Evolutionary conservation across 2,797 vertebrate genomes (phyloP).

Genomic region (Pterois miles): DNA sequence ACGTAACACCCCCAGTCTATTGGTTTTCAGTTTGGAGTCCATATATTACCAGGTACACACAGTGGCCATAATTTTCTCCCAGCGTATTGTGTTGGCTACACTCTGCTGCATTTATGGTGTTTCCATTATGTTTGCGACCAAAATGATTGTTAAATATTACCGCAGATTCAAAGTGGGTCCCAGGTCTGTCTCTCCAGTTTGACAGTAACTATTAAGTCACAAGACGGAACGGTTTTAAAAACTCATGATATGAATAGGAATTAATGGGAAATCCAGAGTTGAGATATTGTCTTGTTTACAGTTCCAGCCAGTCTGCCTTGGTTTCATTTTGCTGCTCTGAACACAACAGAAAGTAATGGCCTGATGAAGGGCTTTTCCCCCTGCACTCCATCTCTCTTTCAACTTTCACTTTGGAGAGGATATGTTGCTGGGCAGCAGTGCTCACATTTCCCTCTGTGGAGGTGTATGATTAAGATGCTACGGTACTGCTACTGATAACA

Average conservation of each 20-base stretch:
- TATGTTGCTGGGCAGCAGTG: constrained; percentile 35
- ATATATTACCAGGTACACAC: neutral
- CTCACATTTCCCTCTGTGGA: constrained; percentile 45
- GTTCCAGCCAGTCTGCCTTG: constrained; percentile 28
- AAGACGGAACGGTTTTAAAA: neutral
- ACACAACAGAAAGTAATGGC: constrained; percentile 50
- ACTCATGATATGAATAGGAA: neutral
- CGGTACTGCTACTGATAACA: constrained; percentile 23
- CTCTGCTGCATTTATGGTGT: neutral
- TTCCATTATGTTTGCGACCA: neutral
- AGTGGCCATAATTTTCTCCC: neutral
- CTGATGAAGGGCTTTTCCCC: constrained; percentile 42
- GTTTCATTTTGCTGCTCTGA: constrained; percentile 48
- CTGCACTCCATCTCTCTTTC: constrained; percentile 38
- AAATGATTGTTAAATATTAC: neutral
- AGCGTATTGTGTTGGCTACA: neutral
- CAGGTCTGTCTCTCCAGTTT: neutral
- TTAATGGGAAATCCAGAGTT: neutral
- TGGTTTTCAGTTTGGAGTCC: constrained; percentile 4
- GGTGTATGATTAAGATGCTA: constrained; percentile 48
- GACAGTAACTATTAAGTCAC: neutral
- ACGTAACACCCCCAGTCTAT: neutral
- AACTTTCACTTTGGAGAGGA: constrained; percentile 45
- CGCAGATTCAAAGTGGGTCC: neutral
- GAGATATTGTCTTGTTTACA: neutral